A percentile compares a stretch with the other conserved stretches of the same genome.
These are phyloP conservation scores for Drosophila tsacasi DNA, from an alignment of 1,140 invertebrate species.

Conservation along the genomic window DNA sequence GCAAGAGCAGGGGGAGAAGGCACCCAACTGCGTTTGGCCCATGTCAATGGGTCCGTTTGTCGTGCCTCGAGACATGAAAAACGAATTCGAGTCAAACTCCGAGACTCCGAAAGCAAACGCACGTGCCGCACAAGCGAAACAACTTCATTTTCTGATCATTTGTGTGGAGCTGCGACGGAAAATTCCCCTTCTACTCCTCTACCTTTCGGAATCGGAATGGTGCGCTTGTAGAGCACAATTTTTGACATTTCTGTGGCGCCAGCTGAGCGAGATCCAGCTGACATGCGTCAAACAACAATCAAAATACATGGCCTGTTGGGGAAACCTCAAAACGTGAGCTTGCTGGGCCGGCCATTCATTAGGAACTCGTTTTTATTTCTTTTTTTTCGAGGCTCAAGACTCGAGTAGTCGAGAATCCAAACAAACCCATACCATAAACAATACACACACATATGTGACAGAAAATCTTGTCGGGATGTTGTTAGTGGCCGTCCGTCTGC, in stretches of 20 bases:
- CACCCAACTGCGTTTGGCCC: slow-evolving; percentile 60
- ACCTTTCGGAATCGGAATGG: not conserved
- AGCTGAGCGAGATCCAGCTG: slow-evolving; percentile 68
- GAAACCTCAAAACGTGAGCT: slow-evolving; percentile 70
- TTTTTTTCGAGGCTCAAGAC: slow-evolving; percentile 18
- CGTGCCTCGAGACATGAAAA: slow-evolving; percentile 55
- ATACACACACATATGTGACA: slow-evolving; percentile 51
- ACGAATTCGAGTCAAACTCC: slow-evolving; percentile 46
- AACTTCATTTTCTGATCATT: slow-evolving; percentile 79
- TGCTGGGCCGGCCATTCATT: slow-evolving; percentile 79
- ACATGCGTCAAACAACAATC: slow-evolving; percentile 83
- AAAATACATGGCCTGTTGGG: slow-evolving; percentile 68
- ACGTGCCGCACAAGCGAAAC: slow-evolving; percentile 81
- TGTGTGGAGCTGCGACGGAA: slow-evolving; percentile 50
- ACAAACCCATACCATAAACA: slow-evolving; percentile 36
- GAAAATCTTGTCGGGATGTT: slow-evolving; percentile 72
- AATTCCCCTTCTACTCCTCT: slow-evolving; percentile 2
- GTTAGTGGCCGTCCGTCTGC: slow-evolving; percentile 21
- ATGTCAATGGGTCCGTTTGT: slow-evolving; percentile 60
- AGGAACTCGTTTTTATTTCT: slow-evolving; percentile 71
- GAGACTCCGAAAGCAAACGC: slow-evolving; percentile 71
- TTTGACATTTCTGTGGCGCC: slow-evolving; percentile 82
- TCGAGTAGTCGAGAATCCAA: slow-evolving; percentile 34
- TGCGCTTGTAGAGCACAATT: slow-evolving; percentile 74
- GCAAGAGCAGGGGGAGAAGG: slow-evolving; percentile 12